phyloP scores from a whole-genome alignment of 1,140 invertebrate genomes.

The Drosophila pruinosa region DNA sequence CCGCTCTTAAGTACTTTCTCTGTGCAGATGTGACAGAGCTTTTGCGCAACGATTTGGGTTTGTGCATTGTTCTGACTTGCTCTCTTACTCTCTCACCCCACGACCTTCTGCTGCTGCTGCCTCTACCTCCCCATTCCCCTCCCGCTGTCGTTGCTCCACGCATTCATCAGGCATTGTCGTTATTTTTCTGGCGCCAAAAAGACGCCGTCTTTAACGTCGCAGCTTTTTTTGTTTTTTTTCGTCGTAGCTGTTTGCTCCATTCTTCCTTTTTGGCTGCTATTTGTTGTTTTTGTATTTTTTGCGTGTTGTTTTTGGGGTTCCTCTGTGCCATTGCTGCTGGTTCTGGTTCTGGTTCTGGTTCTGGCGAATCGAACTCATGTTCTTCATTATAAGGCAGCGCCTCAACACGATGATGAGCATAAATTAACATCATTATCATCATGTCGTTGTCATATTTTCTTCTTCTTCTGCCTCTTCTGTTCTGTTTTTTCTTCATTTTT shows the following conservation, averaged over 20 bases:
- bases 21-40: background rate
- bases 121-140: background rate
- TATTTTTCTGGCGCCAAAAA: constrained; percentile 82
- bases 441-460: constrained; percentile 58
- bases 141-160: constrained; percentile 41
- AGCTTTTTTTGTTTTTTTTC: constrained; percentile 25
- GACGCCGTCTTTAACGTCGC: constrained; percentile 69
- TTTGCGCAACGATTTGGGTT: no score
- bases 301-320: constrained; percentile 48
- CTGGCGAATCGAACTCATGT: constrained; percentile 70
- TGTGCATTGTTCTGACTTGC: constrained; percentile 3
- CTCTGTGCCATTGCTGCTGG: constrained; percentile 21
- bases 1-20: constrained; percentile 27
- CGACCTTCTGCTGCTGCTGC: background rate
- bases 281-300: constrained; percentile 19
- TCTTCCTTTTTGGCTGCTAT: constrained; percentile 58
- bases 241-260: constrained; percentile 37
- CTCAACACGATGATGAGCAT: constrained; percentile 35
- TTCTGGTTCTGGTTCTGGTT: constrained; percentile 45
- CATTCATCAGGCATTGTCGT: constrained; percentile 79
- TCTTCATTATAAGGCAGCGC: constrained; percentile 73
- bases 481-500: constrained; percentile 37
- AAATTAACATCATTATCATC: constrained; percentile 23
- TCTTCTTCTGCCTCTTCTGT: constrained; percentile 1
- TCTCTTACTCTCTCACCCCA: background rate